Evolutionary conservation across 64 coral and sea anemone species (phyloP), one percentile per base, ranked within the genome.

Genomic region (Montipora sp.): DNA sequence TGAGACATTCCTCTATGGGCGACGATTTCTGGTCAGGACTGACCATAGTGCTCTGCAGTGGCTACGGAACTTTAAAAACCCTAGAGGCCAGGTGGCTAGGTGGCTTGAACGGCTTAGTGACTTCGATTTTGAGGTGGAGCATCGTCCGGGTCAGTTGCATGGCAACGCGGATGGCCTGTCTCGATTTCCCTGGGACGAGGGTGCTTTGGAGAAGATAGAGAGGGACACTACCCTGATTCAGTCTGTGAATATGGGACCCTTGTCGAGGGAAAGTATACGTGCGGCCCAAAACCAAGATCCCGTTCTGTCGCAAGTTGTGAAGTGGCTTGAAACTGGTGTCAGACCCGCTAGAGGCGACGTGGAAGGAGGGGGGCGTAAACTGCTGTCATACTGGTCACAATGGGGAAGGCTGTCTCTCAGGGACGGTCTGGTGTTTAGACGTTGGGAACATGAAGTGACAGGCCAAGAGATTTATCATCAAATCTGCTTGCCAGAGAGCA

Each of bases 131-230:
- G 9, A 73, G 51, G 75, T 95, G 73, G 88, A 87, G 27, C 80
- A 91, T 57, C 89, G 61, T 6, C 63, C 83, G 13, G 94, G 89
- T 2, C 20, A 45, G 24, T 24, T 60, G 47, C 94, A 91, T 51
- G 43, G 82, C 4, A 95, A 95, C 49, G 93, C 93, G 46, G 93
- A 91, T 80, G 80, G 80, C 0, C 67, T 89, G 18, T 94, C 86
- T n/a, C n/a, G 92, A 19, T 51, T 50, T 46, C 67, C 86, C 13
- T 94, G 86, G 44, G 24, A 27, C 48, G 47, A 23, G 58, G 79
- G 7, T 9, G 48, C 47, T 18, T 53, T 8, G 19, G 75, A 2
- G 1, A 3, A 61, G n/a, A 11, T 19, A 6, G 67, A 61, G 13
- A 4, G 18, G 18, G 77, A 65, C 43, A 8, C 36, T 10, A 78